A percentile compares a stretch with the other conserved stretches of the same genome.
These are phyloP conservation scores for Aspidiotus destructor DNA, from an alignment of 2,888 invertebrate species.

Conservation along the genomic window DNA sequence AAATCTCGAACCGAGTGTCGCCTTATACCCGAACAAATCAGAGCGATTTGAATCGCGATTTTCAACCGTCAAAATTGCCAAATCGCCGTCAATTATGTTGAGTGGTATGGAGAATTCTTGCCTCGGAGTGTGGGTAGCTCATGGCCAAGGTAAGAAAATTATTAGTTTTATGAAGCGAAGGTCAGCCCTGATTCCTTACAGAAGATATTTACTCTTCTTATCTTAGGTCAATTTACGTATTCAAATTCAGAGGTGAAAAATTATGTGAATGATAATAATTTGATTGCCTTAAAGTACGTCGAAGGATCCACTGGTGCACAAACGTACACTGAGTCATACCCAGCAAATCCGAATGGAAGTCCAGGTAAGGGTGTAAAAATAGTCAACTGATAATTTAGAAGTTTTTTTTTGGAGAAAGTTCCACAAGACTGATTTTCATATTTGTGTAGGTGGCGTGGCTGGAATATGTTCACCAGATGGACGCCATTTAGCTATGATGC, in stretches of 20 bases:
- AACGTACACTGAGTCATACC: slow-evolving; percentile 67
- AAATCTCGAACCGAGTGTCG: background rate
- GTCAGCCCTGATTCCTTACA: background rate
- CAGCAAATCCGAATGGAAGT: slow-evolving; percentile 92
- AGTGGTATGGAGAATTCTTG: slow-evolving; percentile 75
- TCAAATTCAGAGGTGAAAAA: slow-evolving; percentile 40
- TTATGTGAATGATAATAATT: slow-evolving; percentile 42
- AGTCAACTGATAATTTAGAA: background rate
- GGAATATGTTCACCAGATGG: slow-evolving; percentile 83
- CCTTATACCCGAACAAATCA: slow-evolving; percentile 72
- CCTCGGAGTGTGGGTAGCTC: slow-evolving; percentile 93
- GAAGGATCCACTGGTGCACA: slow-evolving; percentile 57
- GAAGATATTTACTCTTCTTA: slow-evolving; percentile 11
- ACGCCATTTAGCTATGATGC: slow-evolving; percentile 74
- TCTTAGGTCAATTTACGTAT: slow-evolving; percentile 46
- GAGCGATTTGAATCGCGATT: slow-evolving; percentile 75
- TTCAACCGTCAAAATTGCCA: slow-evolving; percentile 62
- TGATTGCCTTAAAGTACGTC: slow-evolving; percentile 71
- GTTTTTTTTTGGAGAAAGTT: no score
- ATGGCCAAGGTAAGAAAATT: slow-evolving; percentile 72
- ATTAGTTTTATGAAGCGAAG: background rate
- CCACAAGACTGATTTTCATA: no score
- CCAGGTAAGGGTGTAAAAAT: slow-evolving; percentile 46
- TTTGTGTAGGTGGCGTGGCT: slow-evolving; percentile 62
- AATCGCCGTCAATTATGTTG: slow-evolving; percentile 73